Percentiles rank a stretch among this genome's conserved stretches.
phyloP scores from a whole-genome alignment of 2,113 vertebrate genomes.

The Phalacrocorax brasilianus region DNA sequence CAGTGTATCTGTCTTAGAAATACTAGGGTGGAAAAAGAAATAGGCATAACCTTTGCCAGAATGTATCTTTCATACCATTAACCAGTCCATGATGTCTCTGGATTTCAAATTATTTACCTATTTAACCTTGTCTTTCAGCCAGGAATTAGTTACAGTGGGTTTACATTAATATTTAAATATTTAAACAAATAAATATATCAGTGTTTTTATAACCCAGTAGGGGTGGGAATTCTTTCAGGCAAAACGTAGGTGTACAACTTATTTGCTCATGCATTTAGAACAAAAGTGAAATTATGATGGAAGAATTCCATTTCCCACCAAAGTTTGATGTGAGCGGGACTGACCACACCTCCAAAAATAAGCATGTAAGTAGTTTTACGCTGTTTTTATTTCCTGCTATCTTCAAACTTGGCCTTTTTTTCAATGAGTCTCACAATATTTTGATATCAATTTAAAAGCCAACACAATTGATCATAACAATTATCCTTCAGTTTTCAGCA shows the following conservation, averaged over 20 bases:
- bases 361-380: not conserved
- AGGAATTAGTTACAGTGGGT: not conserved
- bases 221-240: not conserved
- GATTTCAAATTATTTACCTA: not conserved
- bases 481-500: not conserved
- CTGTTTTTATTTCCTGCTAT: not conserved
- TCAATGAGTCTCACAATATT: fast-evolving
- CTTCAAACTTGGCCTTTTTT: not conserved
- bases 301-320: not conserved
- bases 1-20: not conserved
- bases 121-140: not conserved
- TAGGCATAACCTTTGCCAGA: not conserved
- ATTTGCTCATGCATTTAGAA: not conserved
- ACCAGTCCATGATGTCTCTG: not conserved
- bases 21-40: not conserved
- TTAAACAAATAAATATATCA: not conserved
- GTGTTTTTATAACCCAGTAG: not conserved
- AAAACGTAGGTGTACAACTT: not conserved
- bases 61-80: not conserved
- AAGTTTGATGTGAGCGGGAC: not conserved
- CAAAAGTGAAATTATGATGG: not conserved
- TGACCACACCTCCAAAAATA: not conserved
- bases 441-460: not conserved
- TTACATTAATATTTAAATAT: not conserved
- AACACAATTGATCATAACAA: not conserved